Conservation (phyloP, 2,797 vertebrate species). For the Pantherophis vulpinus region DNA sequence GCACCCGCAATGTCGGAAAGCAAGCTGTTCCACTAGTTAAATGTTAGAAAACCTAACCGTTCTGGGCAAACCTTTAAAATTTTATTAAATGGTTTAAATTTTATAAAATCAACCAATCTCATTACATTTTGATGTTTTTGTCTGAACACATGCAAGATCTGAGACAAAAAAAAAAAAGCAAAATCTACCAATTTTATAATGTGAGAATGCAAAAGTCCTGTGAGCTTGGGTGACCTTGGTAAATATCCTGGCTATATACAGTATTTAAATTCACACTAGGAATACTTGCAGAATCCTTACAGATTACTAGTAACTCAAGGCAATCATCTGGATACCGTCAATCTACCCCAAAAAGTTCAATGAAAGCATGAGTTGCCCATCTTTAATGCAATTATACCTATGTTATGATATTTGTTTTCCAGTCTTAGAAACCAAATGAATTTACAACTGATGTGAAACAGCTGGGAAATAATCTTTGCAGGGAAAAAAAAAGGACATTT, state of each 20-base stretch:
- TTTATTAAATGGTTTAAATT: not conserved
- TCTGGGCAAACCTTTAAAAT: not conserved
- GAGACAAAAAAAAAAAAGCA: not conserved
- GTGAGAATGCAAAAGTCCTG: not conserved
- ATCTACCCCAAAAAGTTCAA: not conserved
- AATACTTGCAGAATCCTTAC: not conserved
- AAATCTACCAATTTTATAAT: not conserved
- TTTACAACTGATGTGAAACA: not conserved
- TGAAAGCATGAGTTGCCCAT: not conserved
- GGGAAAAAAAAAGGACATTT: not conserved
- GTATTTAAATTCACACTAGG: not conserved
- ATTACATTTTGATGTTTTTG: not conserved
- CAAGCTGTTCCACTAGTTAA: too few relatives aligned
- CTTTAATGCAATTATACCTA: not conserved
- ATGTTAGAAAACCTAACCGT: too few relatives aligned
- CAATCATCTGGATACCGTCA: not conserved
- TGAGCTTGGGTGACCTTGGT: not conserved
- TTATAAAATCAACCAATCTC: not conserved
- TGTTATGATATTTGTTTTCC: not conserved
- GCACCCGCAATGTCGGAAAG: too few relatives aligned
- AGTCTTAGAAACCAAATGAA: not conserved
- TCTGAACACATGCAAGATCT: not conserved
- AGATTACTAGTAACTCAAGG: not conserved
- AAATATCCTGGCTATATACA: not conserved
- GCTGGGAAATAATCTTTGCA: not conserved